phyloP scores from a whole-genome alignment of 2,888 invertebrate genomes.

The Resseliella maxima region DNA sequence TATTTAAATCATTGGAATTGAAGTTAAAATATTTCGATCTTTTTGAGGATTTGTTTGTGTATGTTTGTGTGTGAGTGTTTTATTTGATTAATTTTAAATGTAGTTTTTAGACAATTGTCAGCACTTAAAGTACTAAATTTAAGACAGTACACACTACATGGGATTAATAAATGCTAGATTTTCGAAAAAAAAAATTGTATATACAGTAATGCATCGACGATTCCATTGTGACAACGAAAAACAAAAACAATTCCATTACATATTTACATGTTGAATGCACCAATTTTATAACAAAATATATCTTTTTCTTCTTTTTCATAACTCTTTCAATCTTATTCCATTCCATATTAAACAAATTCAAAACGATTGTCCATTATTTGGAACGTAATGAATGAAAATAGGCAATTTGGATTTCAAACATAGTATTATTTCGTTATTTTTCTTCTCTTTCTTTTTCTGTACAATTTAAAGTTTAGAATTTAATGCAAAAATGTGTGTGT shows the following conservation, averaged over 20 bases:
- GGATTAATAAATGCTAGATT: neutral
- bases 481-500: neutral
- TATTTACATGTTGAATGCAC: slow-evolving; percentile 9
- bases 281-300: slow-evolving; percentile 28
- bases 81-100: no score
- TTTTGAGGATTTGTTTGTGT: neutral
- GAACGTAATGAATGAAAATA: slow-evolving; percentile 6
- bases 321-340: neutral
- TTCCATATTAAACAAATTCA: neutral
- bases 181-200: neutral
- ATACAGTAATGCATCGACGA: no score
- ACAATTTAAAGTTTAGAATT: slow-evolving; percentile 4
- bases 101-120: no score
- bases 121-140: no score
- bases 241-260: neutral
- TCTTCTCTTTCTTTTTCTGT: neutral
- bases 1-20: neutral
- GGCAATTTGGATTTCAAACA: neutral
- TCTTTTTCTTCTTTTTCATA: neutral
- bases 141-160: neutral
- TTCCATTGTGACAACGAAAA: neutral
- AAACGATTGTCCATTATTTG: neutral
- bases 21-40: neutral
- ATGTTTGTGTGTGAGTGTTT: no score
- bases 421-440: neutral